These are phyloP conservation scores for Polyommatus icarus DNA, from an alignment of 2,888 invertebrate species.

Conservation along the genomic window DNA sequence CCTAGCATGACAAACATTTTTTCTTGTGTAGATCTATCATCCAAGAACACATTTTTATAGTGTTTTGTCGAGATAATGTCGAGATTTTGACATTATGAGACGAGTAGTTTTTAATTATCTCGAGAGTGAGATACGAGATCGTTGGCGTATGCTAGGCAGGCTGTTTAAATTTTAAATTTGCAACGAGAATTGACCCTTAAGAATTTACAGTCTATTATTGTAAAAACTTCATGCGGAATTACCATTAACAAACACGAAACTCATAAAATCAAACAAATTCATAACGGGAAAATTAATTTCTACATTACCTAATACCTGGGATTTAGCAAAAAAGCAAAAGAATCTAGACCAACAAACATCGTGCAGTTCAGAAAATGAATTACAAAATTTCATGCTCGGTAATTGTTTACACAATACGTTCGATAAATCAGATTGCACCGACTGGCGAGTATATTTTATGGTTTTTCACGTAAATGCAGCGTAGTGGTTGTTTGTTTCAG, in stretches of 20 bases:
- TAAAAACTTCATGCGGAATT: neutral
- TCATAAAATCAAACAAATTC: slow-evolving; percentile 5
- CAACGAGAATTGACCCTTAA: neutral
- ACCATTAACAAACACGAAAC: slow-evolving; percentile 1
- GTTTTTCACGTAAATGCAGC: slow-evolving; percentile 9
- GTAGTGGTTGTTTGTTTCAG: neutral
- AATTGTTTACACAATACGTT: slow-evolving; percentile 24
- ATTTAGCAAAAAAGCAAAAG: neutral
- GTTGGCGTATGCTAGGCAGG: too few relatives aligned
- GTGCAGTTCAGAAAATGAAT: slow-evolving; percentile 8
- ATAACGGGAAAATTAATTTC: slow-evolving; percentile 1
- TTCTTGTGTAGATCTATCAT: too few relatives aligned
- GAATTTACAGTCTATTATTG: neutral
- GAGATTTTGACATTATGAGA: too few relatives aligned
- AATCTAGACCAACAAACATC: slow-evolving; percentile 11
- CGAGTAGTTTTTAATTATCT: too few relatives aligned
- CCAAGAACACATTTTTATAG: too few relatives aligned
- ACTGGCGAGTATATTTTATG: slow-evolving; percentile 7
- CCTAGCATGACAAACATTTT: too few relatives aligned
- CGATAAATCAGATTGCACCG: slow-evolving; percentile 19
- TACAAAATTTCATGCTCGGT: slow-evolving; percentile 18
- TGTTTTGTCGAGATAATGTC: too few relatives aligned
- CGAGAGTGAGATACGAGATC: too few relatives aligned
- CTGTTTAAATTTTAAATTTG: too few relatives aligned
- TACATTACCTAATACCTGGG: slow-evolving; percentile 7